Base-by-base conservation (phyloP, 1,140 invertebrate species). In the Zophobas morio region DNA sequence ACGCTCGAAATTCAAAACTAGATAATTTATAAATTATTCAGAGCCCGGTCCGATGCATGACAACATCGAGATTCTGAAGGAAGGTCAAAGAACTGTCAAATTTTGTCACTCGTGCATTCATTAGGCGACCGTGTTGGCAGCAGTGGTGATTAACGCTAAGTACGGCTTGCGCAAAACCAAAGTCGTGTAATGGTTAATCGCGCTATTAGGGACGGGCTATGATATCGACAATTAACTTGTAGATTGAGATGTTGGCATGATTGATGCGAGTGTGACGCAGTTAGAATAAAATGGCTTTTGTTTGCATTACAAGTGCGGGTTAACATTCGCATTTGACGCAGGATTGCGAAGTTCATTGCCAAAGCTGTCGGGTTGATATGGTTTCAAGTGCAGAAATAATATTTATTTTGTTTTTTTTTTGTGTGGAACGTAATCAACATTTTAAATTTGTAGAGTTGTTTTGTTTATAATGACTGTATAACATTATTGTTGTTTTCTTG, bases 11-110 rank as follows among this genome's bases (percentile, higher is more conserved):
- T 66, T 66, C 20, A 51, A 51, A 51, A 51, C 49, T 2, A 51
- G 49, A 51, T 51, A 4, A 51, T 66, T 42, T n/a, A 66, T 66
- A 66, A 66, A 66, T 66, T 66, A 66, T 66, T 66, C 60, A 66
- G 39, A 66, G 60, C 37, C 60, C 42, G 42, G 42, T 66, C 60
- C 42, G 42, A 66, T 66, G 60, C 60, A 66, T 42, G 60, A 66
- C 73, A 53, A 54, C 74, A 79, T 79, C 70, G 66, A 79, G 76
- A 75, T 79, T 79, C 74, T 75, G 74, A 71, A n/a, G 8, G 6
- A 56, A 57, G 75, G 57, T 79, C 78, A 79, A 79, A 76, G 74
- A 79, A 75, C 78, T 79, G 70, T 75, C 70, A 72, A 57, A 76
- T 60, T 79, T 39, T 57, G 60, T 53, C 70, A 72, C 66, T 79